Evolutionary conservation across 1,140 invertebrate genomes (phyloP), one percentile per base, ranked within the genome.

Genomic region (Nephila pilipes): DNA sequence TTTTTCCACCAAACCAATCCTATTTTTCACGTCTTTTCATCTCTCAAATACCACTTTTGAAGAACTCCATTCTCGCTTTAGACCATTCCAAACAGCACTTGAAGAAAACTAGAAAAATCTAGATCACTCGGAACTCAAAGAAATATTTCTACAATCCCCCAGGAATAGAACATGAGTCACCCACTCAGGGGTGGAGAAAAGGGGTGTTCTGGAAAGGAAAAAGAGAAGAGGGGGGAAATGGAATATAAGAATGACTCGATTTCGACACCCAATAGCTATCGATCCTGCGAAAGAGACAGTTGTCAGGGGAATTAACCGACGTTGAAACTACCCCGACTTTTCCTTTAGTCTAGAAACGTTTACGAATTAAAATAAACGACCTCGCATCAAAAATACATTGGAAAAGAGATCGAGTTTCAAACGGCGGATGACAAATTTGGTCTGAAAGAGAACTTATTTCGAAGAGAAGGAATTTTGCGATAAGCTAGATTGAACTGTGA

Each of bases 171-270:
- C 29, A 60, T 87, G 85, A 87, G 25, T 87, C 85, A 87, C 55
- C 80, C 80, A 14, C 38, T 55, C 22, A 1, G 63, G 2, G 8
- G 60, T 2, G 83, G 83, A 60, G 54, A 29, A 29, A 46, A 20
- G 54, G 54, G 54, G 18, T 32, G 57, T 25, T 29, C 20, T n/a
- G 83, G 57, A 83, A 54, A 83, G n/a, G 38, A 8, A 46, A 46
- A 8, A 46, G 10, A 8, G 10, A 20, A 16, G 36, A 32, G 25
- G 55, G 25, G 25, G 25, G 32, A 38, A 80, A 54, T 58, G 87
- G 63, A 75, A 54, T 54, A 79, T 83, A 91, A 91, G 89, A 91
- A 91, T 83, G 89, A 91, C 90, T 85, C 90, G 90, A 92, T 92
- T 92, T 92, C 90, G 81, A 69, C 90, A 92, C 90, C 81, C 90